A percentile compares a stretch with the other conserved stretches of the same genome.
Evolutionary conservation across 2,888 invertebrate genomes (phyloP).

Genomic region (Latheticus oryzae): DNA sequence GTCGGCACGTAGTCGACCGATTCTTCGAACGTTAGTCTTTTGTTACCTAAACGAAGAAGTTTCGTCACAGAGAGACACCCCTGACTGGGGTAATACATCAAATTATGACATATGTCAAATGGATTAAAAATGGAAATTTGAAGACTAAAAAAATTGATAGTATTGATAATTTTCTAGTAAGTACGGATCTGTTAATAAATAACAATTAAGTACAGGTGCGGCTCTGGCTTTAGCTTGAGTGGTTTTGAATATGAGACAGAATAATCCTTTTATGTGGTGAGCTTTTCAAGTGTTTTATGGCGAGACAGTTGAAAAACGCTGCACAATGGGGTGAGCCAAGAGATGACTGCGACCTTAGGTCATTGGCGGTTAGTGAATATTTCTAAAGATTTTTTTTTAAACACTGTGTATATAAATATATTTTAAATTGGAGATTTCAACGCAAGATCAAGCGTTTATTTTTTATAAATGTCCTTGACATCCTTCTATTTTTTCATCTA

Average conservation of each 20-base stretch:
- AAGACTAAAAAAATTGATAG: no score
- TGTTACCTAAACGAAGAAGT: slow-evolving; percentile 6
- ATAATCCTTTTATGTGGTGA: slow-evolving; percentile 24
- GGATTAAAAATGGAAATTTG: no score
- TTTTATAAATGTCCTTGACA: no score
- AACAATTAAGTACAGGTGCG: slow-evolving; percentile 23
- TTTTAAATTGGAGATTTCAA: no score
- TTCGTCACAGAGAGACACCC: slow-evolving; percentile 8
- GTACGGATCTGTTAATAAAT: slow-evolving; percentile 27
- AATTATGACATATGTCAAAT: slow-evolving; percentile 21
- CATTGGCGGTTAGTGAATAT: no score
- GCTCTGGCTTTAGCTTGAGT: not conserved
- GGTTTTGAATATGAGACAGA: slow-evolving; percentile 8
- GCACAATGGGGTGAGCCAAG: slow-evolving; percentile 11
- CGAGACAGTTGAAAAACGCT: slow-evolving; percentile 7
- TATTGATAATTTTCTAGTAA: no score
- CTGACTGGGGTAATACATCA: slow-evolving; percentile 12
- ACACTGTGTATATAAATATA: no score
- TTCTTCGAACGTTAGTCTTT: slow-evolving; percentile 15
- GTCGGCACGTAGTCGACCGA: slow-evolving; percentile 22
- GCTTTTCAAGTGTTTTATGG: slow-evolving; percentile 20
- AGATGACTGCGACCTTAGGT: no score
- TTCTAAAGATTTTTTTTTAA: no score
- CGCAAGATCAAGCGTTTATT: no score
- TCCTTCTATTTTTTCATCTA: no score